These are phyloP conservation scores for Criorhina ranunculi DNA, from an alignment of 2,888 invertebrate genomes.

Conservation along the genomic window DNA sequence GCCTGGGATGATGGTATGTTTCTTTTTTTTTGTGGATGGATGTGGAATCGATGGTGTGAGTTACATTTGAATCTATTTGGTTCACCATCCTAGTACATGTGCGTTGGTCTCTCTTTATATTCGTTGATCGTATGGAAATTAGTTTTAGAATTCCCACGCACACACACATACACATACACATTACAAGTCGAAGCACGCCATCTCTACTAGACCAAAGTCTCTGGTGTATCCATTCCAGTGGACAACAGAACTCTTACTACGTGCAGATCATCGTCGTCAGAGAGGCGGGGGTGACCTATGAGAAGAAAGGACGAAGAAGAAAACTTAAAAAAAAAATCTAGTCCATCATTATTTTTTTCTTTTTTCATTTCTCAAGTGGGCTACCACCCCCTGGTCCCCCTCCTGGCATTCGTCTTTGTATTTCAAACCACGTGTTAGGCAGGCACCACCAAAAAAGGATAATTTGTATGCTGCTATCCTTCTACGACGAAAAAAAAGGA, in stretches of 20 bases:
- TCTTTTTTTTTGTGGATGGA: not conserved
- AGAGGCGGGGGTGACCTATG: not conserved
- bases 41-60: not conserved
- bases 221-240: not conserved
- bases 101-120: not conserved
- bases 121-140: constrained; percentile 30
- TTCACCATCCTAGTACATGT: not conserved
- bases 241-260: constrained; percentile 2
- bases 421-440: no score
- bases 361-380: not conserved
- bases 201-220: not conserved
- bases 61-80: constrained; percentile 8
- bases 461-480: constrained; percentile 27
- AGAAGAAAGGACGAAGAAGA: not conserved
- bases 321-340: constrained; percentile 5
- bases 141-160: constrained; percentile 7
- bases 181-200: constrained; percentile 15
- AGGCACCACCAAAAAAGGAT: not conserved
- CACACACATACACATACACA: not conserved
- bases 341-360: constrained; percentile 32
- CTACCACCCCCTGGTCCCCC: no score
- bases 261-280: constrained; percentile 17
- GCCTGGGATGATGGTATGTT: constrained; percentile 5
- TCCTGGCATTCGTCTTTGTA: no score
- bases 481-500: not conserved